These are phyloP conservation scores for Willisornis vidua DNA, from an alignment of 2,113 vertebrate species.

Conservation along the genomic window DNA sequence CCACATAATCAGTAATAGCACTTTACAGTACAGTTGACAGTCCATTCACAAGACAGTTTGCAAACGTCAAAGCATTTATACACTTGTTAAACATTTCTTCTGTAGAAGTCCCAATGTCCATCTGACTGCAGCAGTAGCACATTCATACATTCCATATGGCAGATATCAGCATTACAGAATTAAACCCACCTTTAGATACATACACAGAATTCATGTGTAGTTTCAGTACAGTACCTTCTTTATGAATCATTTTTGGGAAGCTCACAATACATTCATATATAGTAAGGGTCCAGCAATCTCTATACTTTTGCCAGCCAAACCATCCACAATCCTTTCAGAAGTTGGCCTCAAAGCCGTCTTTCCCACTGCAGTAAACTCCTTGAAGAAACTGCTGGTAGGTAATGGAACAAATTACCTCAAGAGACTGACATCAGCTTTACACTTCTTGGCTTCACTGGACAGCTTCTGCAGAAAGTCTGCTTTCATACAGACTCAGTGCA, in stretches of 20 bases:
- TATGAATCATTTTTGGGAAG: slow-evolving; percentile 61
- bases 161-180: slow-evolving; percentile 62
- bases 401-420: slow-evolving; percentile 71
- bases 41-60: slow-evolving; percentile 85
- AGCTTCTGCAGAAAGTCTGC: slow-evolving; percentile 82
- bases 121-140: slow-evolving; percentile 53
- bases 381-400: slow-evolving; percentile 73
- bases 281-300: slow-evolving; percentile 59
- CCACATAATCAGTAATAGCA: slow-evolving; percentile 83
- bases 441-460: slow-evolving; percentile 78
- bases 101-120: slow-evolving; percentile 51
- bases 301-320: background rate
- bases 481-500: slow-evolving; percentile 88
- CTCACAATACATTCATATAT: slow-evolving; percentile 76
- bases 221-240: slow-evolving; percentile 65
- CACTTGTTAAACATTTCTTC: slow-evolving; percentile 72
- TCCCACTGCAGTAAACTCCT: slow-evolving; percentile 57
- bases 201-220: slow-evolving; percentile 45
- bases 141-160: slow-evolving; percentile 66
- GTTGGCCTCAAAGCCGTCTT: slow-evolving; percentile 40
- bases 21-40: slow-evolving; percentile 82
- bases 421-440: slow-evolving; percentile 18
- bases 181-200: slow-evolving; percentile 64
- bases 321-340: slow-evolving; percentile 21
- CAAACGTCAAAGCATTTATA: slow-evolving; percentile 80